A percentile compares a stretch with the other conserved stretches of the same genome.
Evolutionary conservation across 2,797 vertebrate genomes (phyloP).

Genomic region (Remorina albescens): DNA sequence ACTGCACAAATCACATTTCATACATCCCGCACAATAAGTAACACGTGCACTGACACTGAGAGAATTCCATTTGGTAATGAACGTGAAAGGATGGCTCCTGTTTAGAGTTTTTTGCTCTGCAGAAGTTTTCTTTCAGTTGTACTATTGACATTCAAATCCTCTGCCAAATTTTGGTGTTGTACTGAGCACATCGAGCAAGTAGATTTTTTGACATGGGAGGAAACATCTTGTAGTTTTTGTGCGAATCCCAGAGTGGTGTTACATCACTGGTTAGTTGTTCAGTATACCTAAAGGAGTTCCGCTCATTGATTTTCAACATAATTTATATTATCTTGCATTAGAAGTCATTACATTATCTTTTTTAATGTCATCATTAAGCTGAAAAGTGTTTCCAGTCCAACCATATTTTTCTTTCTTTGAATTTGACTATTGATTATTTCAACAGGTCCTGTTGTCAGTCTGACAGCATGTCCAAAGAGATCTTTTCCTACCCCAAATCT

Average conservation of each 20-base stretch:
- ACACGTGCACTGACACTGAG: not conserved
- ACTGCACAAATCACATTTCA: conserved; percentile 8
- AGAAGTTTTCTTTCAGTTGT: not conserved
- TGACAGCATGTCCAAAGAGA: not conserved
- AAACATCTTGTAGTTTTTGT: too few species aligned
- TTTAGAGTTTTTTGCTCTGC: not conserved
- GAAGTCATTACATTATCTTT: not conserved
- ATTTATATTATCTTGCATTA: not conserved
- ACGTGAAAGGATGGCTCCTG: too few species aligned
- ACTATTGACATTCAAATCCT: not conserved
- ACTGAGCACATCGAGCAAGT: not conserved
- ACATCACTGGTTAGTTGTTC: too few species aligned
- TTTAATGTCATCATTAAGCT: not conserved
- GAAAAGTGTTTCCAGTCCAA: not conserved
- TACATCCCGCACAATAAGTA: conserved; percentile 12
- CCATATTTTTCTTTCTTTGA: too few species aligned
- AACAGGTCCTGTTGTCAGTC: not conserved
- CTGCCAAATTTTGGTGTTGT: not conserved
- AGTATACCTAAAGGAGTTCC: not conserved
- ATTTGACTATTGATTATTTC: not conserved
- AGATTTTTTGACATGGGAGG: too few species aligned
- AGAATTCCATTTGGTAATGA: not conserved
- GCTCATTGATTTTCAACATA: not conserved
- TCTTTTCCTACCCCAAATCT: not conserved
- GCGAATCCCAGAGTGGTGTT: too few species aligned